Evolutionary conservation across 1,140 invertebrate species (phyloP), one percentile per base, ranked within the genome.

Genomic region (Pantala flavescens): DNA sequence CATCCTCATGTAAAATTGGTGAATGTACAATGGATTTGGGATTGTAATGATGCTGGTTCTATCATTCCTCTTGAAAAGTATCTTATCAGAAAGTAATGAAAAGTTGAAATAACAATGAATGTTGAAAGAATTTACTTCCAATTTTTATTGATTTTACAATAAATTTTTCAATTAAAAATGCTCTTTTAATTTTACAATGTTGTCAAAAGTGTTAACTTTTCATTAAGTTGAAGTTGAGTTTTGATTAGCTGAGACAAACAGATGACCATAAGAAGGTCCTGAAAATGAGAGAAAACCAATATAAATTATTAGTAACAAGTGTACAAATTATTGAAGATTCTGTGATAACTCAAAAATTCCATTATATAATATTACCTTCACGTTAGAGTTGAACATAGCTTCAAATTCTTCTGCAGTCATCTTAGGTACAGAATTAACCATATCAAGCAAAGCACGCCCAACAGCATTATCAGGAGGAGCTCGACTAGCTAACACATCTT

Each of bases 191-290:
- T 77, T 86, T 84, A 88, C 74, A 88, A 77, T 21, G 90, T 89
- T 72, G 92, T 92, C 55, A 94, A 84, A 75, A 93, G 86, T 7
- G 92, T 95, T 3, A 98, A 85, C 83, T 98, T 98, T 84, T 98
- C 96, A 82, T 97, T 97, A 23, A 98, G 85, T 80, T 95, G 93
- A 77, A 98, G 86, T 84, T 98, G 96, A 10, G 95, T 96, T 84
- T 96, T 95, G 77, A 96, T 96, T n/a, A 98, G 86, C 81, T 98
- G 96, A 11, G 95, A 93, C 24, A 98, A 85, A 55, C 96, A 97
- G 77, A 97, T 90, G 71, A 98, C 95, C 96, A 98, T 97, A 70
- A 98, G 84, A 76, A 98, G 87, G 87, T 98, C 96, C 88, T 90
- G 82, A 16, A 82, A 82, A 76, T 78, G 79, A 76, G 76, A 80